Conservation (phyloP, 2,113 vertebrate species). For the Hypomesus transpacificus region DNA sequence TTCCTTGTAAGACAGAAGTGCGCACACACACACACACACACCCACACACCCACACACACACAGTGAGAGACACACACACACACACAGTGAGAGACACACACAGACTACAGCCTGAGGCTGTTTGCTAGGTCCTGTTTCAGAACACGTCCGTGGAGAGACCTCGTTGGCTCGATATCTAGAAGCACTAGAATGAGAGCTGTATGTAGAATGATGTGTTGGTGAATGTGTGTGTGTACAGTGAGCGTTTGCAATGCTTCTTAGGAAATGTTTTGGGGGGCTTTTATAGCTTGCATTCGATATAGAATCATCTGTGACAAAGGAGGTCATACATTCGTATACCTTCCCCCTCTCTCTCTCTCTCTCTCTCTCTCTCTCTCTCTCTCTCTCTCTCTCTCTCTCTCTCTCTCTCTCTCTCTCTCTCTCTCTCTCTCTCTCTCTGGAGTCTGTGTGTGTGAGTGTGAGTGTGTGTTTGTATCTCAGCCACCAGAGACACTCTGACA, state of each 20-base stretch:
- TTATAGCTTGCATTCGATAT: background rate
- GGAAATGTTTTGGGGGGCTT: constrained; percentile 45
- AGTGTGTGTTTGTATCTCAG: background rate
- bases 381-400: background rate
- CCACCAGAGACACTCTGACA: background rate
- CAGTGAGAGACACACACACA: constrained; percentile 27
- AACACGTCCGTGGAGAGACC: constrained; percentile 50
- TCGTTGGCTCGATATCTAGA: constrained; percentile 59
- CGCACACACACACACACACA: constrained; percentile 34
- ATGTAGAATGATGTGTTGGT: background rate
- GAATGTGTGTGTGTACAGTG: constrained; percentile 6
- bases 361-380: background rate
- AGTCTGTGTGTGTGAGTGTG: background rate
- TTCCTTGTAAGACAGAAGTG: constrained; percentile 22
- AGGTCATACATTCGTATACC: too few species aligned
- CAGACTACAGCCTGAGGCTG: constrained; percentile 54
- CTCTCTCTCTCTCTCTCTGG: background rate
- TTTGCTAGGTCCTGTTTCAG: constrained; percentile 55
- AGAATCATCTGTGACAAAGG: too few species aligned
- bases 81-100: constrained; percentile 52
- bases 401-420: too few species aligned
- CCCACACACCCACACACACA: constrained; percentile 24
- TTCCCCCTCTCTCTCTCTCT: too few species aligned
- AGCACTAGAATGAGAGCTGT: constrained; percentile 23
- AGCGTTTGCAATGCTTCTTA: constrained; percentile 56